Evolutionary conservation across 2,797 vertebrate genomes (phyloP).

Genomic region (Iguana delicatissima): DNA sequence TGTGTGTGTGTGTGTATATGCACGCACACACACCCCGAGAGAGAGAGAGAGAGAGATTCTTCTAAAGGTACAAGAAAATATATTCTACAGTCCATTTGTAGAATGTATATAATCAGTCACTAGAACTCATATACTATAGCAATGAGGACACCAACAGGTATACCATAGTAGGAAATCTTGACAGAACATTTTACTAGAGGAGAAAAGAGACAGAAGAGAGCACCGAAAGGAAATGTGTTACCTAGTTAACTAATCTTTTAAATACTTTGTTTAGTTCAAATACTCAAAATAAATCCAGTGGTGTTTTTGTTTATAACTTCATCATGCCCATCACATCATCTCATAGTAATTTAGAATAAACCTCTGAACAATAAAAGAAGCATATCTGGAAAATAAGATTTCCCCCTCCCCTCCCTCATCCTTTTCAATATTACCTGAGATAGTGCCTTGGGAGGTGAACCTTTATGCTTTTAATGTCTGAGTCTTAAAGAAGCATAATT

Average conservation of each 20-base stretch:
- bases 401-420: neutral
- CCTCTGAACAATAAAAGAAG: conserved; percentile 17
- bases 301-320: neutral
- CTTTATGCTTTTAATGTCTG: conserved; percentile 63
- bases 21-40: too few relatives aligned
- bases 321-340: neutral
- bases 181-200: neutral
- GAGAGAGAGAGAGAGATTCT: neutral
- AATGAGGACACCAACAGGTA: conserved; percentile 17
- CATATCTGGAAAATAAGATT: neutral
- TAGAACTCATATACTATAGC: neutral
- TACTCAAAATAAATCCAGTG: neutral
- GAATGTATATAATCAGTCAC: neutral
- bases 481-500: conserved; percentile 69
- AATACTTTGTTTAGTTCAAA: neutral
- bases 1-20: too few relatives aligned
- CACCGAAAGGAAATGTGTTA: neutral
- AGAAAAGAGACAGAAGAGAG: neutral
- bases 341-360: neutral
- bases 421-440: conserved; percentile 12
- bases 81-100: neutral
- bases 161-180: neutral
- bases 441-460: conserved; percentile 51
- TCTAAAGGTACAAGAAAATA: neutral
- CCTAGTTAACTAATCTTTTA: neutral